Conservation (phyloP, 2,113 vertebrate species). For the Bos indicus region DNA sequence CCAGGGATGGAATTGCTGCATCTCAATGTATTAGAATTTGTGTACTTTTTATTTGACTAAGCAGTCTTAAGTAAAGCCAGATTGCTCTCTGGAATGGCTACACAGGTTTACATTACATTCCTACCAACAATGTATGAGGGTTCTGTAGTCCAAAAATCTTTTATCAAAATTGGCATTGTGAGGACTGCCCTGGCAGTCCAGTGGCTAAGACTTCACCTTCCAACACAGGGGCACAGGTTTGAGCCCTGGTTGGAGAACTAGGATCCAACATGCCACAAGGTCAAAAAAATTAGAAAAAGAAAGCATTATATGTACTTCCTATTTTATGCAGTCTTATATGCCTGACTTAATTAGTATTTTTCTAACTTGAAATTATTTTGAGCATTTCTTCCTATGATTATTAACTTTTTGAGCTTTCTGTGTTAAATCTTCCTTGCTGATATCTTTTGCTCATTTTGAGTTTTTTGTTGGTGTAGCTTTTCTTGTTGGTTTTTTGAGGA, state of each 20-base stretch:
- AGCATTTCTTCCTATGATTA: background rate
- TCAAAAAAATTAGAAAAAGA: background rate
- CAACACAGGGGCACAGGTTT: background rate
- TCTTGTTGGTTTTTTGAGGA: background rate
- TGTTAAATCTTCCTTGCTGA: background rate
- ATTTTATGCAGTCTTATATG: background rate
- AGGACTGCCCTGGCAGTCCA: background rate
- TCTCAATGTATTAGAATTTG: background rate
- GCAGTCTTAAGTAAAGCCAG: background rate
- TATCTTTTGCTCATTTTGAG: background rate
- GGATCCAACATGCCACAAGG: background rate
- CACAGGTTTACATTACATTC: background rate
- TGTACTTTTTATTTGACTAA: background rate
- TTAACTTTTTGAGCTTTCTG: background rate
- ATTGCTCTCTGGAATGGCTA: background rate
- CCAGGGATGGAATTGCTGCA: background rate
- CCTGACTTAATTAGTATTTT: background rate
- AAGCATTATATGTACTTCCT: background rate
- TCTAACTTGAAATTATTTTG: background rate
- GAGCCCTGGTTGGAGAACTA: background rate
- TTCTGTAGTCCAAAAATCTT: background rate
- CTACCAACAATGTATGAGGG: background rate
- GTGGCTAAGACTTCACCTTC: background rate
- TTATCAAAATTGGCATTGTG: background rate
- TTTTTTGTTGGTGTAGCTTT: background rate